Base-by-base conservation (phyloP, 2,797 vertebrate genomes). In the Falco naumanni region DNA sequence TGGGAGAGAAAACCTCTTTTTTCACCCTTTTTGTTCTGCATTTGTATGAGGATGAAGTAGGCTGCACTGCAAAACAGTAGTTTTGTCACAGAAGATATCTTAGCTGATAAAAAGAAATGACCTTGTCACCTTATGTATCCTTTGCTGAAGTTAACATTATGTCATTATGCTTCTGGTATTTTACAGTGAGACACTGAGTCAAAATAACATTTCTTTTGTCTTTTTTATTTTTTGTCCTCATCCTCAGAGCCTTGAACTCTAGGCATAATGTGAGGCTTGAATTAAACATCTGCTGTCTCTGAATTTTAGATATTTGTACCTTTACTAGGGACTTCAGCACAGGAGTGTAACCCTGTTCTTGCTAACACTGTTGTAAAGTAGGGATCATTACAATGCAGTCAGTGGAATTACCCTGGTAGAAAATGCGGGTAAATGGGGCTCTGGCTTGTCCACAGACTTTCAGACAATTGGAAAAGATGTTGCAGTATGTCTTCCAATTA, bases 381-480 rank as follows among this genome's bases (percentile, higher is more conserved):
- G 33, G 61, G 29, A 90, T 86, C 54, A 89, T 93, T 93, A 91
- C 84, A 84, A 72, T 71, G 71, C 77, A 91, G 83, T 80, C 89
- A 77, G 51, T 76, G 60, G 84, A 92, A 95, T 94, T 90, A 90
- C 64, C 89, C 53, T 95, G 84, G 33, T 25, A 31, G 61, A 85
- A 92, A 91, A 97, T 77, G 66, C 89, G 75, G 43, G 74, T 71
- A 91, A 92, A 87, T 95, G 87, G 78, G 70, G 31, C 77, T 95
- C 72, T 79, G 89, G 90, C 82, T 90, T 95, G 95, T 91, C 90
- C 76, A 53, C 86, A 90, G 95, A 93, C 77, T 96, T 95, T 89
- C 87, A 93, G 86, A 94, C 91, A 96, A 97, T 93, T 96, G 94
- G 78, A 91, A 88, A 94, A 97, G 95, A 93, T 94, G 91, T 94